phyloP scores from a whole-genome alignment of 1,140 invertebrate species.

The Portunus trituberculatus region DNA sequence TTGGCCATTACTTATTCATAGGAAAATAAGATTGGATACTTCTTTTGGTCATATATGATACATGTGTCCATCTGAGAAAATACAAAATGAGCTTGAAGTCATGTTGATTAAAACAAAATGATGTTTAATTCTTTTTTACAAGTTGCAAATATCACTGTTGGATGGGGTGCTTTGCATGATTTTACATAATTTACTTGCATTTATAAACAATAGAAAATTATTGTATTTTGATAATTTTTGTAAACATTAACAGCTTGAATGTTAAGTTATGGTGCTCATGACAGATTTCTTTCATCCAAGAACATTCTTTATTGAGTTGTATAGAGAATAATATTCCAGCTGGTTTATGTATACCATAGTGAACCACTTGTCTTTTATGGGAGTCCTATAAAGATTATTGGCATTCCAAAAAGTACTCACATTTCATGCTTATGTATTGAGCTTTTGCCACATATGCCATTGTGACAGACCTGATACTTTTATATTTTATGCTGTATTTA shows the following conservation, averaged over 20 bases:
- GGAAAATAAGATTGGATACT: too few relatives aligned
- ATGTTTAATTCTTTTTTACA: background rate
- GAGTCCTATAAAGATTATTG: background rate
- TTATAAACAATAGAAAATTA: background rate
- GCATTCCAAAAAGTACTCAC: background rate
- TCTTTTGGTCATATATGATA: too few relatives aligned
- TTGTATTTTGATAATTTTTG: background rate
- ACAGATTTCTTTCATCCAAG: background rate
- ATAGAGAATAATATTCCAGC: background rate
- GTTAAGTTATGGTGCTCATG: background rate
- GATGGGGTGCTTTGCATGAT: background rate
- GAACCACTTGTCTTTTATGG: background rate
- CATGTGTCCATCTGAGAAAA: background rate
- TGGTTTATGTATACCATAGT: background rate
- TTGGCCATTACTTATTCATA: too few relatives aligned
- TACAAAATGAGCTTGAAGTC: background rate
- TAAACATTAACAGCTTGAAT: slow-evolving; percentile 14
- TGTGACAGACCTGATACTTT: too few relatives aligned
- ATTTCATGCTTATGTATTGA: background rate
- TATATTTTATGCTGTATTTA: too few relatives aligned
- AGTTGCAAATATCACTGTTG: too few relatives aligned
- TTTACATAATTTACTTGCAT: background rate
- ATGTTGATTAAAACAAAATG: background rate
- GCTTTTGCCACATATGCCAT: background rate
- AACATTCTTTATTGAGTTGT: background rate